Conservation (phyloP, 2,113 vertebrate species). For the Cryptomyrus ogoouensis region DNA sequence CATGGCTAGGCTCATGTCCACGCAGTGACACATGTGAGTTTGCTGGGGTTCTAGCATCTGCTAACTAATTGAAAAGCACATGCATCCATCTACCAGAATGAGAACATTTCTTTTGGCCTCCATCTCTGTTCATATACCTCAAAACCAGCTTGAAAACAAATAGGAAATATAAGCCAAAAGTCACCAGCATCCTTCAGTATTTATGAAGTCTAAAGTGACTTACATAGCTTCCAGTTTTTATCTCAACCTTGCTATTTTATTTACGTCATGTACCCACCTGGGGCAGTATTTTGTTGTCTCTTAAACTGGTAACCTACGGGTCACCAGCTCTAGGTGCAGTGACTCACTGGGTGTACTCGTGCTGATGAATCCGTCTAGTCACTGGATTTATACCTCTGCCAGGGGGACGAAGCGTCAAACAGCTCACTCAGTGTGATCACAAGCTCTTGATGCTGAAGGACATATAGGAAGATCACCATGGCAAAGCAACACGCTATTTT, state of each 20-base stretch:
- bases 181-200: not conserved
- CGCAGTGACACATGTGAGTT: conserved; percentile 85
- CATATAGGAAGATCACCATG: not conserved
- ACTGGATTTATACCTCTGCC: conserved; percentile 70
- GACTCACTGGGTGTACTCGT: not conserved
- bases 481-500: not conserved
- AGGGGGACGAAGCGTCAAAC: conserved; percentile 89
- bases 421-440: conserved; percentile 90
- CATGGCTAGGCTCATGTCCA: conserved; percentile 95
- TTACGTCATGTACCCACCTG: not conserved
- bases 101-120: not conserved
- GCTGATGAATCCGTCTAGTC: not conserved
- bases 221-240: not conserved
- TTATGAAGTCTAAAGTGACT: not conserved
- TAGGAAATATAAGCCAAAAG: not conserved
- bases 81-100: not conserved
- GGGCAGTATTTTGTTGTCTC: not conserved
- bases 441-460: conserved; percentile 82
- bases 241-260: not conserved
- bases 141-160: not conserved
- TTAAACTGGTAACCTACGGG: not conserved
- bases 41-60: conserved; percentile 65
- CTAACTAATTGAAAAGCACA: not conserved
- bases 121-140: not conserved
- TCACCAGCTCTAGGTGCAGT: not conserved